These are phyloP conservation scores for Morus bassanus DNA, from an alignment of 2,797 vertebrate species.

Conservation along the genomic window DNA sequence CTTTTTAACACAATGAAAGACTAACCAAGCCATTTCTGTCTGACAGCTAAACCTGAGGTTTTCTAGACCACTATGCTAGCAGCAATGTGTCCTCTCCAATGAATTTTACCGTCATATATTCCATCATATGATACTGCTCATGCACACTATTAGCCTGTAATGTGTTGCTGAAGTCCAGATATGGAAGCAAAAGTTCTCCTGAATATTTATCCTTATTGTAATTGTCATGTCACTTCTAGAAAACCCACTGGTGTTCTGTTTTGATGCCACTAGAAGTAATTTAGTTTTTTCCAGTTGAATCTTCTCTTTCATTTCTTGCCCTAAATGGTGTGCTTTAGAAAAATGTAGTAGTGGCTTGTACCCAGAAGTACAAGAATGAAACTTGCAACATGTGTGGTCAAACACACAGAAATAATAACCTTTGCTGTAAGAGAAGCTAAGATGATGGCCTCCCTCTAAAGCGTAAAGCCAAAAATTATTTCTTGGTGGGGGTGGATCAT, in stretches of 20 bases:
- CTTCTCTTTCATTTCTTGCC: neutral
- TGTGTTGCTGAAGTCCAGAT: neutral
- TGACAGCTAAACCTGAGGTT: neutral
- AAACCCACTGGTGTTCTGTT: neutral
- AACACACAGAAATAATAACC: neutral
- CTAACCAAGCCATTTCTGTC: neutral
- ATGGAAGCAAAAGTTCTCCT: neutral
- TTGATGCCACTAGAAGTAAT: neutral
- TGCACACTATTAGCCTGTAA: neutral
- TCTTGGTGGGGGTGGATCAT: neutral
- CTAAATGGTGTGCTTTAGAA: neutral
- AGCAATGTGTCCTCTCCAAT: neutral
- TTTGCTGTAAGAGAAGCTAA: neutral
- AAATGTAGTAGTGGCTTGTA: neutral
- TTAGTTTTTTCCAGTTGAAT: neutral
- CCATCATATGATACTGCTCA: neutral
- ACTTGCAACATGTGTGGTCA: neutral
- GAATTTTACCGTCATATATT: neutral
- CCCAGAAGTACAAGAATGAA: neutral
- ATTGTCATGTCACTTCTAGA: neutral
- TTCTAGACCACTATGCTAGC: neutral
- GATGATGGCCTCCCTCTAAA: neutral
- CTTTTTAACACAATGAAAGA: neutral
- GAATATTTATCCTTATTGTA: neutral
- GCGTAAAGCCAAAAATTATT: neutral